Percentiles rank a stretch among this genome's conserved stretches.
phyloP scores from a whole-genome alignment of 2,113 vertebrate species.

The Hucho hucho region DNA sequence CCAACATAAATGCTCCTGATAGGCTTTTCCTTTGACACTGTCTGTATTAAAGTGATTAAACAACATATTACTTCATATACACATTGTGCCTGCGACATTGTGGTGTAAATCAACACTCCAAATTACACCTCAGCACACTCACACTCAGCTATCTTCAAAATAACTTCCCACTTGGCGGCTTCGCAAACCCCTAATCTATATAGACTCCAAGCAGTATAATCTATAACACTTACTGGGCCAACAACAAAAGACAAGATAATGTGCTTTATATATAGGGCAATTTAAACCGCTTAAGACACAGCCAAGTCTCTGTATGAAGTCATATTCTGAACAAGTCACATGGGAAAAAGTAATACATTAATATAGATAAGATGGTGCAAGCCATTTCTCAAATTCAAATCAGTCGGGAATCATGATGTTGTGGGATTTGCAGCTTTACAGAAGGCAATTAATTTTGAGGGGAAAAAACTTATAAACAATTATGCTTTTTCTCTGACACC shows the following conservation, averaged over 20 bases:
- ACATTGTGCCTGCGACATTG: too few species aligned
- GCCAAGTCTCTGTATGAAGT: conserved; percentile 8
- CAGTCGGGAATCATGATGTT: conserved; percentile 41
- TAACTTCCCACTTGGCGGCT: neutral
- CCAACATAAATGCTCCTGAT: too few species aligned
- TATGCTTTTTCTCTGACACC: conserved; percentile 9
- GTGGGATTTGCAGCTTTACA: conserved; percentile 39
- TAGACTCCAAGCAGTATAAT: conserved; percentile 44
- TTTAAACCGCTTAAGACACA: conserved; percentile 69
- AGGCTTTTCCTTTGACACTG: too few species aligned
- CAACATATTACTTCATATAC: too few species aligned
- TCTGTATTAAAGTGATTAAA: too few species aligned
- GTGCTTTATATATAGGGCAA: conserved; percentile 64
- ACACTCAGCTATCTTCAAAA: neutral
- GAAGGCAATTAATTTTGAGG: conserved; percentile 41
- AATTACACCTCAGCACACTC: neutral
- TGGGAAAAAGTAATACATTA: conserved; percentile 54
- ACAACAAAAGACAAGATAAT: conserved; percentile 69
- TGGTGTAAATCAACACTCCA: neutral
- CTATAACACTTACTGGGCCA: conserved; percentile 55
- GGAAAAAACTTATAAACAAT: conserved; percentile 17
- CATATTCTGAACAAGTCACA: conserved; percentile 33
- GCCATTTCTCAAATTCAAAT: conserved; percentile 57
- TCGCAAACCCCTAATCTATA: conserved; percentile 38
- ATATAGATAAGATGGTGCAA: conserved; percentile 58